Conservation (phyloP, 2,888 invertebrate genomes). For the Perizoma affinitatum region DNA sequence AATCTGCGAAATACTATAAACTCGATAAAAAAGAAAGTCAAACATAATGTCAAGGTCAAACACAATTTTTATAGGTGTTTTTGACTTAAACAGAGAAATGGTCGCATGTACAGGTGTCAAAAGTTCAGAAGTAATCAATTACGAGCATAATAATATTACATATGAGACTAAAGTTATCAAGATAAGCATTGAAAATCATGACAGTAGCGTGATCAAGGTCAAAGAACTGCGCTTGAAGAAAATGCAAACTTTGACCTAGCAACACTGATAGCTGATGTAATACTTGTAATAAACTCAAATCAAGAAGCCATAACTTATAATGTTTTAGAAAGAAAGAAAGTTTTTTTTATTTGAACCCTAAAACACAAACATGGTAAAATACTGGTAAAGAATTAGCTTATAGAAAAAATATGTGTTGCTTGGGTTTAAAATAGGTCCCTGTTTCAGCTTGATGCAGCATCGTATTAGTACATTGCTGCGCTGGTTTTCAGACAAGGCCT, state of each 20-base stretch:
- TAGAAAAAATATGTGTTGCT: too few species aligned
- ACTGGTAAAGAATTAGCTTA: too few species aligned
- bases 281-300: not conserved
- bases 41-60: slow-evolving; percentile 27
- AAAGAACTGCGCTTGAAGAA: not conserved
- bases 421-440: too few species aligned
- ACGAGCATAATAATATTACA: slow-evolving; percentile 6
- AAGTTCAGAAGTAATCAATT: slow-evolving; percentile 19
- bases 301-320: too few species aligned
- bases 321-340: too few species aligned
- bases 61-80: slow-evolving; percentile 22
- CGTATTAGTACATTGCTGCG: too few species aligned
- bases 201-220: slow-evolving; percentile 18
- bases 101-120: slow-evolving; percentile 16
- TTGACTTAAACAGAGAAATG: slow-evolving; percentile 26
- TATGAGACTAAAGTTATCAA: slow-evolving; percentile 4
- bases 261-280: slow-evolving; percentile 10
- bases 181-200: slow-evolving; percentile 4
- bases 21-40: not conserved
- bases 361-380: too few species aligned
- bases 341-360: too few species aligned
- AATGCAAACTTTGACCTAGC: slow-evolving; percentile 10
- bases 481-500: too few species aligned
- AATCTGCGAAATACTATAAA: too few species aligned
- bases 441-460: too few species aligned